Percentiles rank a stretch among this genome's conserved stretches.
Evolutionary conservation across 2,113 vertebrate species (phyloP).

Genomic region (Ptyas mucosa): DNA sequence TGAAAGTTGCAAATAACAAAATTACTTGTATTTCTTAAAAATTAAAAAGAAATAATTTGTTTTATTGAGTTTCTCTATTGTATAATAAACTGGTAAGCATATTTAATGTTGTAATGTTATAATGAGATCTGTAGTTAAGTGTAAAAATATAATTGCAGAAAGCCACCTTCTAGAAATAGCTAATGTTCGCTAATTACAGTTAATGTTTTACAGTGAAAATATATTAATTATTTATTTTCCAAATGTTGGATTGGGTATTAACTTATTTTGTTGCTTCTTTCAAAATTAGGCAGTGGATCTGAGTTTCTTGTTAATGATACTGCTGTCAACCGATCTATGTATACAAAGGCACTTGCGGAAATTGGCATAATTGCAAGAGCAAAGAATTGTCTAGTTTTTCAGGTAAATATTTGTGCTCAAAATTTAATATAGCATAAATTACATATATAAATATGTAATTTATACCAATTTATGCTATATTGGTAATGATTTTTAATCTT

Average conservation of each 20-base stretch:
- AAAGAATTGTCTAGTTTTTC: constrained; percentile 89
- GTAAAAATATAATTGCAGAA: not conserved
- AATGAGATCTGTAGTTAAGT: not conserved
- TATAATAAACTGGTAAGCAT: not conserved
- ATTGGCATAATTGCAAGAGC: constrained; percentile 86
- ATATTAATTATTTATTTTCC: too few species aligned
- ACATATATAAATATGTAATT: too few species aligned
- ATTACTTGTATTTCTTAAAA: not conserved
- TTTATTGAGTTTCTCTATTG: not conserved
- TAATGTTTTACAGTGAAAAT: not conserved
- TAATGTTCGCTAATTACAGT: not conserved
- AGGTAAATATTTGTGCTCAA: constrained; percentile 73
- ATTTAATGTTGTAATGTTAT: not conserved
- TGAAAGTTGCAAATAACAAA: not conserved
- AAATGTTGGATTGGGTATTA: not conserved
- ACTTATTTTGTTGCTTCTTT: constrained; percentile 14
- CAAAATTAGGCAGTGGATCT: constrained; percentile 73
- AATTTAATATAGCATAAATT: not conserved
- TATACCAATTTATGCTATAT: too few species aligned
- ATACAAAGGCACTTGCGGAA: constrained; percentile 78
- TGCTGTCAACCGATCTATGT: constrained; percentile 70
- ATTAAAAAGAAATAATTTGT: not conserved
- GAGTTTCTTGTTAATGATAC: constrained; percentile 77
- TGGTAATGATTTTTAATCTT: not conserved
- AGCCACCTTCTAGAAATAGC: not conserved